Percentiles rank a stretch among this genome's conserved stretches.
phyloP scores from a whole-genome alignment of 1,140 invertebrate genomes.

The Aphelinus certus region DNA sequence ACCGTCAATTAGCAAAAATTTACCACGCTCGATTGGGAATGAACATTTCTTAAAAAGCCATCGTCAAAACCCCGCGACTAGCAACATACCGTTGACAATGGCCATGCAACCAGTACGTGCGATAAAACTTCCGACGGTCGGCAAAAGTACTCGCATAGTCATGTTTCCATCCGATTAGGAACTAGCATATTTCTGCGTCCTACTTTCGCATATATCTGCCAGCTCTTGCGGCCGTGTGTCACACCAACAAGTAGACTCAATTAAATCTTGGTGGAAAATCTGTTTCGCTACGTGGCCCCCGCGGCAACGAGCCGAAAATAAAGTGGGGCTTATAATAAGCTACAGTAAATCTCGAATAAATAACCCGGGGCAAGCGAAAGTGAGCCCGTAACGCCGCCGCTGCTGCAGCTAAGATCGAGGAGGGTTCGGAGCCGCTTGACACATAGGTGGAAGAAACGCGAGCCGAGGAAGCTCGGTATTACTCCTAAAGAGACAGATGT shows the following conservation, averaged over 20 bases:
- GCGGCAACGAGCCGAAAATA: conserved; percentile 57
- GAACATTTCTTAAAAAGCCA: too few species aligned
- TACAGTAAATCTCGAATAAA: conserved; percentile 67
- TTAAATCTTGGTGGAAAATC: conserved; percentile 65
- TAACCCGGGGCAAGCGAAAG: conserved; percentile 53
- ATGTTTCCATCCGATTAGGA: not conserved
- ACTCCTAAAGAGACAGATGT: too few species aligned
- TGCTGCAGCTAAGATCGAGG: conserved; percentile 50
- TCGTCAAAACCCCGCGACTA: too few species aligned
- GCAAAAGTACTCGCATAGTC: not conserved
- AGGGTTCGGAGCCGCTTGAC: conserved; percentile 43
- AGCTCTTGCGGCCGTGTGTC: not conserved
- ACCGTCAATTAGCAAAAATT: too few species aligned
- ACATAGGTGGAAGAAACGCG: not conserved
- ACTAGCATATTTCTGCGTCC: not conserved
- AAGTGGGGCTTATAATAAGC: conserved; percentile 67
- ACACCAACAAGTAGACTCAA: conserved; percentile 52
- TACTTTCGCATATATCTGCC: not conserved
- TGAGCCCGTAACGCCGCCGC: conserved; percentile 4
- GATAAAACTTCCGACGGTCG: not conserved
- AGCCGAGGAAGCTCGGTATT: too few species aligned
- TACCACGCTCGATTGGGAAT: too few species aligned
- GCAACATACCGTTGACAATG: too few species aligned
- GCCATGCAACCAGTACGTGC: too few species aligned
- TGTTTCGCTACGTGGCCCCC: conserved; percentile 57